Evolutionary conservation across 2,797 vertebrate genomes (phyloP), one percentile per base, ranked within the genome.

Genomic region (Periparus ater): DNA sequence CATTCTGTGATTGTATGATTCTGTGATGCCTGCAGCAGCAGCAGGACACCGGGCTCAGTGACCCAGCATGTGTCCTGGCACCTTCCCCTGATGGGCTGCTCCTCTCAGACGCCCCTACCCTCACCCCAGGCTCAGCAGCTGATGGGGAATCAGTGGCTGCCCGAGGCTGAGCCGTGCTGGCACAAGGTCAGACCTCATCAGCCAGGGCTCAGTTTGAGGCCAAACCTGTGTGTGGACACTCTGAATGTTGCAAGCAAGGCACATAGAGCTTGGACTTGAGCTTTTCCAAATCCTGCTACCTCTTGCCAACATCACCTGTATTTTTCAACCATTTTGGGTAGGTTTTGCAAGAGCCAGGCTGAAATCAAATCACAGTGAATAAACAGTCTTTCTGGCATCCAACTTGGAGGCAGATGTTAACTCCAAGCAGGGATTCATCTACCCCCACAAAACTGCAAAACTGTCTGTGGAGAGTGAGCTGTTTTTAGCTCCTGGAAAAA

Each of bases 401-500:
- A 84, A 6, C 79, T 48, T 32, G 51, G 55, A 95, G 73, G 70
- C 92, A 96, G 93, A 86, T 95, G 91, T 78, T 85, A 67, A 42
- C 73, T 48, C 40, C 45, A 51, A 88, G 72, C 71, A 65, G 58
- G 61, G 91, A 91, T 89, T 70, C 84, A 80, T 83, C 89, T 85
- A 57, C 90, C 25, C 88, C 81, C 84, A 72, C 8, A 10, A 85
- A 92, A 71, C 1, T 85, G 93, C 65, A 58, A 90, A 85, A 74
- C 80, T 77, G 74, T 96, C 86, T 91, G 81, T 42, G 57, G 30
- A 94, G 89, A 90, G 50, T 4, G 38, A 91, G 84, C 91, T 68
- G 72, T 0, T 89, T 94, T 93, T 92, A 96, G 86, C 89, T 87
- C 57, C 61, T 85, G 89, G 75, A 91, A 85, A 96, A 96, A 79